Evolutionary conservation across 2,888 invertebrate genomes (phyloP), one percentile per base, ranked within the genome.

Genomic region (Drosophila seclusa): DNA sequence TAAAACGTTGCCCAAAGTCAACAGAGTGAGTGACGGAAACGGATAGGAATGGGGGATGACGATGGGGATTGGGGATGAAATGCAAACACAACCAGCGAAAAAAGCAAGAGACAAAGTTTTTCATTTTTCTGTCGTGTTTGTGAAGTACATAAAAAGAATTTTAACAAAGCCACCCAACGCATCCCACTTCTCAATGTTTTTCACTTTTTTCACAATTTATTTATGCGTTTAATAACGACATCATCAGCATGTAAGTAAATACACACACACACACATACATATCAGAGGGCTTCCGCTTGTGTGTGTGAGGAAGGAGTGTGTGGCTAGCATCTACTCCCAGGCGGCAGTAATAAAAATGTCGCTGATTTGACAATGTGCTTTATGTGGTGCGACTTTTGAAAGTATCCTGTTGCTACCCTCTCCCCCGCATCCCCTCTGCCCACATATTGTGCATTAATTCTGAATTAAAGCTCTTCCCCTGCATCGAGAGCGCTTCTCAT

Each of bases 141-240:
- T 49, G 31, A 76, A 70, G 78, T 68, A 70, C 62, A 76, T 65
- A 76, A 63, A 63, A 52, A 55, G 45, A 34, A 49, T 54, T 70
- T 73, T 66, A 60, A 68, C 54, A 76, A 73, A 64, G 61, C 36
- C 50, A 40, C n/a, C 55, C 36, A 67, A 38, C 59, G 31, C 52
- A 57, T 32, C 29, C 29, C 24, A 32, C 36, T 57, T 34, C 45
- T 21, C 34, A 45, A 24, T 24, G 24, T 40, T 64, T 38, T 31
- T 58, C 21, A 40, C 48, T 50, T 48, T 49, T 84, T 86, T 59
- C 68, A 75, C 81, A 88, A 88, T 86, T 88, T 89, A 88, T 86
- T 86, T 89, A 86, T 89, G 88, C 79, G 83, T 84, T 88, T 88
- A 87, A 86, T 89, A 88, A 88, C 81, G 88, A 83, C 89, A 86